Conservation (phyloP, 2,113 vertebrate genomes). For the Hystrix brachyura region DNA sequence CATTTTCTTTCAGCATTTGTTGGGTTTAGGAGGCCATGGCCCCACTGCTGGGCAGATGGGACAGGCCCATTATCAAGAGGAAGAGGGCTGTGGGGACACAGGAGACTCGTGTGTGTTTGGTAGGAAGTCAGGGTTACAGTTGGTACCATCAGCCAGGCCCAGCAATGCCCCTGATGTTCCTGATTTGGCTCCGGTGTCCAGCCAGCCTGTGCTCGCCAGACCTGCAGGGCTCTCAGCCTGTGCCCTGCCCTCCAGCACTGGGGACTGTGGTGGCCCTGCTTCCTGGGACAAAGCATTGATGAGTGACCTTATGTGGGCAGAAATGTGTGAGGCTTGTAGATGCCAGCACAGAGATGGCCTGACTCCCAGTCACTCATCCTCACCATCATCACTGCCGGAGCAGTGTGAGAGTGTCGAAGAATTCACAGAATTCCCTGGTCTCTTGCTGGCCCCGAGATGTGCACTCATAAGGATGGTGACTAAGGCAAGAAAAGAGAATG, state of each 20-base stretch:
- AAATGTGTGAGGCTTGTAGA: neutral
- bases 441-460: neutral
- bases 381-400: neutral
- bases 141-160: no score
- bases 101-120: neutral
- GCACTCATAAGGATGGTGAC: neutral
- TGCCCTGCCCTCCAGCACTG: neutral
- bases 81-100: neutral
- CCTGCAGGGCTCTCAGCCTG: neutral
- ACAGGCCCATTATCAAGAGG: neutral
- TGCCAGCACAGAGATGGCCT: accelerated
- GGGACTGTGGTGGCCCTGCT: neutral
- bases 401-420: no score
- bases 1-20: neutral
- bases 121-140: neutral
- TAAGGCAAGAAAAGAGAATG: neutral
- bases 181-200: neutral
- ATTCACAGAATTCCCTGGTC: neutral
- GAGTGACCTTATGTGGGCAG: neutral
- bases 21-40: neutral
- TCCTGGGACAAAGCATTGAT: neutral
- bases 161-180: accelerated
- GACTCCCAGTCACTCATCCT: neutral
- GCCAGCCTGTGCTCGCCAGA: neutral
- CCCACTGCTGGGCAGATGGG: neutral